Evolutionary conservation across 2,888 invertebrate genomes (phyloP), one percentile per base, ranked within the genome.

Genomic region (Sphecodes monilicornis): DNA sequence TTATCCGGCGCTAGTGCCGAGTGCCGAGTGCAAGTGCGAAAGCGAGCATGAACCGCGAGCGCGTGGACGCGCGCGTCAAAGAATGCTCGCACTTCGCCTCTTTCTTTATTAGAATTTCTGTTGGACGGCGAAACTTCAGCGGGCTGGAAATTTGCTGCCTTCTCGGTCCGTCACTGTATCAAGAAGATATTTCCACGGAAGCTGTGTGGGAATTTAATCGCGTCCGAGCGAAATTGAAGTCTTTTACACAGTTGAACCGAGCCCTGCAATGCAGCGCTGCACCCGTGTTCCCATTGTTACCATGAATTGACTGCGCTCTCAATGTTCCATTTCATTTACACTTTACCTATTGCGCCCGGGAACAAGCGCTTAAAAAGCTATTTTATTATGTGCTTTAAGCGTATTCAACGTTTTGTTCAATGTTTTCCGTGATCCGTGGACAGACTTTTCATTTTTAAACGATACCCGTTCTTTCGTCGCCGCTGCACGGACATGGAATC

Each of bases 21-120:
- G 29, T 6, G 16, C 60, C 26, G 57, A 13, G 11, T 3, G 29
- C 60, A 1, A 29, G 60, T 18, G 60, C 60, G 60, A 60, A 26
- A 60, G 13, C 60, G 29, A 29, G 60, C 50, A 54, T 22, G n/a
- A 54, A 11, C 4, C n/a, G 60, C 43, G 43, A 43, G 41, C n/a
- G 54, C 22, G 18, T 64, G 29, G 36, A 36, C 18, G 32, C 22
- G 43, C n/a, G 32, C 66, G 18, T n/a, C 26, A 32, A 46, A 64
- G 66, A 75, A 75, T 46, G 54, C 66, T 46, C 43, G n/a, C n/a
- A 29, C 46, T 11, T 43, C 43, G 16, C 32, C 11, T n/a, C 13
- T 8, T 75, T 68, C 66, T 76, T 68, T 39, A 36, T 26, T 43
- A 39, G 78, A 74, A 74, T 74, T 80, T 78, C 73, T 43, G 69